Percentiles rank a stretch among this genome's conserved stretches.
Evolutionary conservation across 2,797 vertebrate species (phyloP).

Genomic region (Rallus crepitans): DNA sequence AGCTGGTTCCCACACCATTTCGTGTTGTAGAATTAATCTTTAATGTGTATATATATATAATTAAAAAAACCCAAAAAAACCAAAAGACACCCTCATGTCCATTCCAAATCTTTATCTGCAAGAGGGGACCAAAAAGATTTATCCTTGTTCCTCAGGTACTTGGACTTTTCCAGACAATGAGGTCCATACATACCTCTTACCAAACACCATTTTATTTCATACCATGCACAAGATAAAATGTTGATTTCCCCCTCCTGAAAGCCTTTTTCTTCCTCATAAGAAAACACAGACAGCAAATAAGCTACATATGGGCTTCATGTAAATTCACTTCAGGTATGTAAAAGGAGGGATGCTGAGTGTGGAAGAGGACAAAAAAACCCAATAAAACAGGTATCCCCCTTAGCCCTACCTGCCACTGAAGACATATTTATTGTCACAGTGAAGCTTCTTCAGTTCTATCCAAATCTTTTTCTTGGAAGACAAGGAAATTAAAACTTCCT

Average conservation of each 20-base stretch:
- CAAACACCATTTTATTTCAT: background rate
- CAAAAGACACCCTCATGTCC: too few species aligned
- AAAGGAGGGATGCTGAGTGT: background rate
- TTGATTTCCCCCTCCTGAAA: background rate
- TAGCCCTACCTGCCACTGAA: background rate
- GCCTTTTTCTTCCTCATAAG: background rate
- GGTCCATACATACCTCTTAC: background rate
- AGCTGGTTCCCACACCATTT: background rate
- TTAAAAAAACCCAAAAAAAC: background rate
- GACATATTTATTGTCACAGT: background rate
- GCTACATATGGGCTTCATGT: background rate
- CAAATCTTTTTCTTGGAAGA: background rate
- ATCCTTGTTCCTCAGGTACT: background rate
- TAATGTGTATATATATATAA: background rate
- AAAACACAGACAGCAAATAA: background rate
- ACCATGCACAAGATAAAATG: background rate
- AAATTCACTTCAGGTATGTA: background rate
- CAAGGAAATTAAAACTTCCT: background rate
- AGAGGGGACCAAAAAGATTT: background rate
- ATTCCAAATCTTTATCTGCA: background rate
- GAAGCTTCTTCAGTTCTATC: background rate
- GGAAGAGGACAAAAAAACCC: background rate
- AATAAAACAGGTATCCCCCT: background rate
- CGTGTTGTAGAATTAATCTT: background rate
- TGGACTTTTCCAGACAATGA: background rate